These are phyloP conservation scores for Limnodromus scolopaceus DNA, from an alignment of 2,797 vertebrate species.

Conservation along the genomic window DNA sequence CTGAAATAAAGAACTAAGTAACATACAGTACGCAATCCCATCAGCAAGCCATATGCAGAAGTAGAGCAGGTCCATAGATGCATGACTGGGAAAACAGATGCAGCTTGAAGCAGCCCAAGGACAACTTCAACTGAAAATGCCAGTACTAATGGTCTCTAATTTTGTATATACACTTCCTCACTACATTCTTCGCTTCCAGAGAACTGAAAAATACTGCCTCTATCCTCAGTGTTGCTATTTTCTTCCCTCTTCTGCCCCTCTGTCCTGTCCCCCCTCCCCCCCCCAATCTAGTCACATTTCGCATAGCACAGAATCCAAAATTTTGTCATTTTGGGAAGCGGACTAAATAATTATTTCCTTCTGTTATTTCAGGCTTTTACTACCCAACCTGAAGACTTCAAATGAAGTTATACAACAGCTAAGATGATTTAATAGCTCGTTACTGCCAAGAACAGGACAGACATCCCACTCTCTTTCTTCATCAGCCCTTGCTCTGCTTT, in stretches of 20 bases:
- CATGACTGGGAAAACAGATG: not conserved
- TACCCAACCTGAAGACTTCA: slow-evolving; percentile 43
- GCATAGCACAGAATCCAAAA: not conserved
- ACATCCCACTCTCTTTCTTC: slow-evolving; percentile 50
- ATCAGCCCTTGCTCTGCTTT: slow-evolving; percentile 35
- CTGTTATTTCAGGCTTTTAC: slow-evolving; percentile 47
- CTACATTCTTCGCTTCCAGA: not conserved
- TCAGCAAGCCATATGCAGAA: not conserved
- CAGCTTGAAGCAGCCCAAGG: not conserved
- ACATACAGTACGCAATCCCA: not conserved
- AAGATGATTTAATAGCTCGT: slow-evolving; percentile 56
- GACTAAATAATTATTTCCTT: slow-evolving; percentile 43
- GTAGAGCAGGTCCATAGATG: not conserved
- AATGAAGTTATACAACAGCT: slow-evolving; percentile 62
- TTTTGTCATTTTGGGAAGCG: not conserved
- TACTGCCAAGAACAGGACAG: slow-evolving; percentile 63
- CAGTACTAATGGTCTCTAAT: not conserved
- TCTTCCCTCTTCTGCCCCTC: not conserved
- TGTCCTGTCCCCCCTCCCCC: no score
- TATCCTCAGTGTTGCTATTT: not conserved
- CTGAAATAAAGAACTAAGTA: not conserved
- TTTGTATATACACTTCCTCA: not conserved
- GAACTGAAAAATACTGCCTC: not conserved
- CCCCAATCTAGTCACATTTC: not conserved
- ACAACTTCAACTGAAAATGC: not conserved